These are phyloP conservation scores for Notarius quadriscutis DNA, from an alignment of 2,113 vertebrate genomes.

Conservation along the genomic window DNA sequence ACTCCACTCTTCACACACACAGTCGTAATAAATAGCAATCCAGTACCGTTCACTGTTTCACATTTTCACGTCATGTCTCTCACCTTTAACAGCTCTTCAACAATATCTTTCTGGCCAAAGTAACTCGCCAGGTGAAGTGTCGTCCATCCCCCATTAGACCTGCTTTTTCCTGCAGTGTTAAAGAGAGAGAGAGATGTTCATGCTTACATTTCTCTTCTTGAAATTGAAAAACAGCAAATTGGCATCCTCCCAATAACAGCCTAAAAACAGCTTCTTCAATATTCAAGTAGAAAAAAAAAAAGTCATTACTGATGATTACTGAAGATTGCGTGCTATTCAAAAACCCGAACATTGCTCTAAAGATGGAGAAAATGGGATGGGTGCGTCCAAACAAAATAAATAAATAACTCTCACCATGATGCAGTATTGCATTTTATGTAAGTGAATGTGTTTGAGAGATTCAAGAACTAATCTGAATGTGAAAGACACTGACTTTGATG, in stretches of 20 bases:
- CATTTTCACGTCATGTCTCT: neutral
- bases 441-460: too few relatives aligned
- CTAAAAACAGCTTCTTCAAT: neutral
- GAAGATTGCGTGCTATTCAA: neutral
- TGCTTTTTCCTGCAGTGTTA: conserved; percentile 71
- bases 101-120: conserved; percentile 83
- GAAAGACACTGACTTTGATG: too few relatives aligned
- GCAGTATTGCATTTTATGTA: neutral
- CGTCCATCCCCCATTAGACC: conserved; percentile 84
- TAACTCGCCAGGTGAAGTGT: conserved; percentile 87
- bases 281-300: neutral
- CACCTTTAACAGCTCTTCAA: conserved; percentile 88
- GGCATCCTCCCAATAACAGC: neutral
- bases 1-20: conserved; percentile 78
- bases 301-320: neutral
- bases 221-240: neutral
- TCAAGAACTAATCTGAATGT: too few relatives aligned
- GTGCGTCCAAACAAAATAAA: neutral
- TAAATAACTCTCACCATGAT: neutral
- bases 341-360: neutral
- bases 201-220: neutral
- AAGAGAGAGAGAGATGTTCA: neutral
- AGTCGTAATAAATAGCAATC: neutral
- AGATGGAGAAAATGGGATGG: neutral
- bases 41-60: neutral